Conservation (phyloP, 2,888 invertebrate species). For the Ferrisia virgata region DNA sequence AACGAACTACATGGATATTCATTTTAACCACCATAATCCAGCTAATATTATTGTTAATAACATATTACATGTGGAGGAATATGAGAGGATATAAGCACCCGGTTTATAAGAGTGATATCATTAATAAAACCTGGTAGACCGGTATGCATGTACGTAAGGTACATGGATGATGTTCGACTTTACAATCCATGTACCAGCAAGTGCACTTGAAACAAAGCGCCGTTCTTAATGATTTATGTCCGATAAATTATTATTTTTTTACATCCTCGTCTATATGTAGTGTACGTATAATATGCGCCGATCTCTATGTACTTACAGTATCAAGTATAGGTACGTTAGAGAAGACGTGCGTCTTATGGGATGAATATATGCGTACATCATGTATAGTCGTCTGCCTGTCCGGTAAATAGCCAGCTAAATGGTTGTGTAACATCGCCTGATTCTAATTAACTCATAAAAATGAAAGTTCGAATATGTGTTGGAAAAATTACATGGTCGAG, state of each 20-base stretch:
- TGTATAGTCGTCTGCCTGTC: neutral
- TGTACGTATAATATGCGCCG: too few species aligned
- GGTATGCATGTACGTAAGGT: neutral
- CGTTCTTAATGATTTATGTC: neutral
- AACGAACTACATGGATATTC: neutral
- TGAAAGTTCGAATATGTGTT: too few species aligned
- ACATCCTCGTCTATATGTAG: too few species aligned
- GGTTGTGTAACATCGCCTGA: too few species aligned
- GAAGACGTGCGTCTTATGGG: neutral
- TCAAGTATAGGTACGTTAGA: neutral
- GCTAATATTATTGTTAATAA: conserved; percentile 18
- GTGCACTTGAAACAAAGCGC: conserved; percentile 2
- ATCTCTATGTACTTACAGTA: neutral
- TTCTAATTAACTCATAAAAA: too few species aligned
- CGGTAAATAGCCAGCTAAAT: neutral
- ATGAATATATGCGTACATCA: neutral
- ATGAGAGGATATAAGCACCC: neutral
- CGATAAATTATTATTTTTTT: conserved; percentile 11
- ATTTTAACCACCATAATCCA: conserved; percentile 28
- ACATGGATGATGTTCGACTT: conserved; percentile 2
- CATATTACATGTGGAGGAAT: neutral
- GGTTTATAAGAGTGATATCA: conserved; percentile 13
- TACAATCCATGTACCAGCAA: neutral
- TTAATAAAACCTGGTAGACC: conserved; percentile 13
- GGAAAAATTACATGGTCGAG: too few species aligned